phyloP scores from a whole-genome alignment of 2,113 vertebrate genomes.

The Notechis scutatus region DNA sequence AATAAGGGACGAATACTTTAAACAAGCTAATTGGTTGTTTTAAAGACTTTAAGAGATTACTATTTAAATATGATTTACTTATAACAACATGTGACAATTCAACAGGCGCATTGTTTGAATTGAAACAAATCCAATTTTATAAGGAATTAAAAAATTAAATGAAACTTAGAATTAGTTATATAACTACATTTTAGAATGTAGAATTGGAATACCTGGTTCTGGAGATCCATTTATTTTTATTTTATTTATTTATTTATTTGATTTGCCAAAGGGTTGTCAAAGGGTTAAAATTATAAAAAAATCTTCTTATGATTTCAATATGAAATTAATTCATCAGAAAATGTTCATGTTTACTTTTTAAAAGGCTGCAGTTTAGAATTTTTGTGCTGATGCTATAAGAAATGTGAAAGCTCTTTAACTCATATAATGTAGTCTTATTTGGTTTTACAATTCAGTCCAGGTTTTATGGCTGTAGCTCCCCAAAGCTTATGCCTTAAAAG shows the following conservation, averaged over 20 bases:
- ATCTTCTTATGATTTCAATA: not conserved
- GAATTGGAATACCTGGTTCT: not conserved
- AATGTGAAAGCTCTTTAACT: not conserved
- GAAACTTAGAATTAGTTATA: not conserved
- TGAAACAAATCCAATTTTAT: not conserved
- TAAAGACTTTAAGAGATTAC: not conserved
- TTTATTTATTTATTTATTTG: too few species aligned
- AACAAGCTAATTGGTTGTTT: not conserved
- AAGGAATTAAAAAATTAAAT: not conserved
- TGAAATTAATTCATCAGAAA: not conserved
- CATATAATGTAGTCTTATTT: not conserved
- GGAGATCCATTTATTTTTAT: too few species aligned
- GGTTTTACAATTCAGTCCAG: not conserved
- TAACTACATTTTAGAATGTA: not conserved
- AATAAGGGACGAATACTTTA: not conserved
- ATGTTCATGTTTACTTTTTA: not conserved
- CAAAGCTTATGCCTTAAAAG: not conserved
- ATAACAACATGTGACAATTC: not conserved
- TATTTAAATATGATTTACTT: not conserved
- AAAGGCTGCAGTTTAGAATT: not conserved
- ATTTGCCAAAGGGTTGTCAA: too few species aligned
- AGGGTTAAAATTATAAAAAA: not conserved
- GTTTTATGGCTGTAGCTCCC: not conserved
- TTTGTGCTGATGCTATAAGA: not conserved
- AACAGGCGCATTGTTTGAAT: not conserved